A percentile compares a stretch with the other conserved stretches of the same genome.
phyloP scores from a whole-genome alignment of 2,888 invertebrate species.

The Cacoxenus indagator region DNA sequence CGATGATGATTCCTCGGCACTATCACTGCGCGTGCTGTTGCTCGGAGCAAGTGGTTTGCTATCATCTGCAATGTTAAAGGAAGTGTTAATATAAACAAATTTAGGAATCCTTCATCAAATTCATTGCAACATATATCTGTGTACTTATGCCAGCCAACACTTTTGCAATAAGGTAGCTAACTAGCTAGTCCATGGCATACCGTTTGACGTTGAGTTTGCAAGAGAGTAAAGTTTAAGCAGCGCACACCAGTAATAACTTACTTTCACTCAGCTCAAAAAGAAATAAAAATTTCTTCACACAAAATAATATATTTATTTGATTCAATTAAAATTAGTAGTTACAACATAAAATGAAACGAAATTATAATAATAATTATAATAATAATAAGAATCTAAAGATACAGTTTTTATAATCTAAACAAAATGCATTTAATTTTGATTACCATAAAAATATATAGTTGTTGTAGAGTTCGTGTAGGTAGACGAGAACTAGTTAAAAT shows the following conservation, averaged over 20 bases:
- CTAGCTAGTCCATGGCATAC: no score
- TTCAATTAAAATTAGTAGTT: neutral
- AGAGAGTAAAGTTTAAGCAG: no score
- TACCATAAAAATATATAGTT: neutral
- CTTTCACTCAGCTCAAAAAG: no score
- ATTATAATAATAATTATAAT: conserved; percentile 43
- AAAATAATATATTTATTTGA: neutral
- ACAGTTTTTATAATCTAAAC: conserved; percentile 22
- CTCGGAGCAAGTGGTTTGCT: conserved; percentile 47
- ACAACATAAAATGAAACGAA: neutral
- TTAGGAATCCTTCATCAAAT: conserved; percentile 15
- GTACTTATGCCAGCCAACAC: no score
- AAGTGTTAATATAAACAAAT: neutral
- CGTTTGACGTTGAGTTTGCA: no score
- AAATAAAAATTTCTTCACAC: neutral
- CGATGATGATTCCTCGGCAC: conserved; percentile 62
- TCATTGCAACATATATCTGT: neutral
- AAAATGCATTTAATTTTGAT: conserved; percentile 14
- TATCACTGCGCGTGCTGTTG: conserved; percentile 53
- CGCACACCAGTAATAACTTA: no score
- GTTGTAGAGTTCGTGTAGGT: conserved; percentile 44
- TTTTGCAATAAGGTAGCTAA: no score
- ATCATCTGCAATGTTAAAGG: conserved; percentile 53
- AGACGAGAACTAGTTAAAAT: conserved; percentile 60
- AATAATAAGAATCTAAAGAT: conserved; percentile 27